Evolutionary conservation across 1,140 invertebrate genomes (phyloP), one percentile per base, ranked within the genome.

Genomic region (Panulirus ornatus): DNA sequence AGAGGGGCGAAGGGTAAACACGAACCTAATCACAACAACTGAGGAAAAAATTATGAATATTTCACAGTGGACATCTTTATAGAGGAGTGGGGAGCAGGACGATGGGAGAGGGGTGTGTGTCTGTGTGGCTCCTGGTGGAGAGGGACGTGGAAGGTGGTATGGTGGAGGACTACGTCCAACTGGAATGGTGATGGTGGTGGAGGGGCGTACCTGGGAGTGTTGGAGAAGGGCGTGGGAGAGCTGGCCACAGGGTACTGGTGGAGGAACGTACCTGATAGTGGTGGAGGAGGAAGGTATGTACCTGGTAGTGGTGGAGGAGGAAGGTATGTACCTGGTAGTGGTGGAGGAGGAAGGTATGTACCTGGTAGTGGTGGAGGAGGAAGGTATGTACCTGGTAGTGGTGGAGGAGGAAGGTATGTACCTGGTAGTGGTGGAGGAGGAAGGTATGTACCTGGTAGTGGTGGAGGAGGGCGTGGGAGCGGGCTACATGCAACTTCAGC

Each of bases 381-480:
- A 22, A 40, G 73, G 73, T 22, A 22, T 22, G 38, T 0, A 76
- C 0, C 2, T 8, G 40, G 34, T 11, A 36, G 40, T 27, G 38
- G 73, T 11, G 73, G 38, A 47, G 76, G 27, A 40, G 30, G 40
- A 73, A 14, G 70, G 70, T 6, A 22, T 6, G 63, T 27, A n/a
- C n/a, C 44, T 47, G 14, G 5, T 58, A 19, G 51, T 58, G 51
- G 5, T 58, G 8, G n/a, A 54, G 8, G 78, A 27, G 73, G 6
- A 42, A 76, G 19, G 9, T 16, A 76, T 75, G 42, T 27, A 88
- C 86, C 76, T 88, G 86, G 75, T 88, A 88, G 86, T 88, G 86
- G 54, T 88, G 86, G 1, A 88, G 86, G 63, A 88, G 86, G 34
- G 86, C 86, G 34, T 88, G 86, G 11, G 86, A 88, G 36, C 86